These are phyloP conservation scores for Sebastes baramenuke DNA, from an alignment of 2,797 vertebrate genomes.

Conservation along the genomic window DNA sequence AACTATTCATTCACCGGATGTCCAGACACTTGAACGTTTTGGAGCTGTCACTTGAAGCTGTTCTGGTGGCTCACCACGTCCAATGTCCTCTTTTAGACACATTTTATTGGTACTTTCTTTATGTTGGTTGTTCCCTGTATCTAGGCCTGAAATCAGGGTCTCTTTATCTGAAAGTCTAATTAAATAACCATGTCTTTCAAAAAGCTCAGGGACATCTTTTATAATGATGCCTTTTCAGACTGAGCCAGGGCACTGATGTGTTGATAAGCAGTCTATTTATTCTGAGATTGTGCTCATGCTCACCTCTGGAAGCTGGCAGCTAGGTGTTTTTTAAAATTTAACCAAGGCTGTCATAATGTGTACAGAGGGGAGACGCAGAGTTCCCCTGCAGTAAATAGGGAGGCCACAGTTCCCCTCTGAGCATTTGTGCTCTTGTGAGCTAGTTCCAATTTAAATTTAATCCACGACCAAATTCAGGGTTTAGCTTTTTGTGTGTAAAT, in stretches of 20 bases:
- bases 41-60: neutral
- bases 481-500: conserved; percentile 3
- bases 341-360: conserved; percentile 15
- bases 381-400: neutral
- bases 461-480: neutral
- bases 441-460: conserved; percentile 18
- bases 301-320: neutral
- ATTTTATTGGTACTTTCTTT: neutral
- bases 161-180: conserved; percentile 30
- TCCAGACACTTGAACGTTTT: neutral
- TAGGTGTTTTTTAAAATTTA: neutral
- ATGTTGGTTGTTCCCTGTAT: neutral
- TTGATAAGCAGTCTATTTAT: conserved; percentile 29
- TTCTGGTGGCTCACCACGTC: neutral
- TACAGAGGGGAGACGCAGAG: neutral
- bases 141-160: neutral
- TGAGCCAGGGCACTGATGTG: conserved; percentile 8
- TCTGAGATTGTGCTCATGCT: neutral
- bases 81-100: neutral
- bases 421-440: neutral
- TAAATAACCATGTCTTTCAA: conserved; percentile 14
- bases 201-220: conserved; percentile 42
- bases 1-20: neutral
- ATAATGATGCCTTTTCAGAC: conserved; percentile 28
- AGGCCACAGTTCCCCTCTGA: neutral